A percentile compares a stretch with the other conserved stretches of the same genome.
These are phyloP conservation scores for Anarhynchus alexandrinus DNA, from an alignment of 2,113 vertebrate genomes.

Conservation along the genomic window DNA sequence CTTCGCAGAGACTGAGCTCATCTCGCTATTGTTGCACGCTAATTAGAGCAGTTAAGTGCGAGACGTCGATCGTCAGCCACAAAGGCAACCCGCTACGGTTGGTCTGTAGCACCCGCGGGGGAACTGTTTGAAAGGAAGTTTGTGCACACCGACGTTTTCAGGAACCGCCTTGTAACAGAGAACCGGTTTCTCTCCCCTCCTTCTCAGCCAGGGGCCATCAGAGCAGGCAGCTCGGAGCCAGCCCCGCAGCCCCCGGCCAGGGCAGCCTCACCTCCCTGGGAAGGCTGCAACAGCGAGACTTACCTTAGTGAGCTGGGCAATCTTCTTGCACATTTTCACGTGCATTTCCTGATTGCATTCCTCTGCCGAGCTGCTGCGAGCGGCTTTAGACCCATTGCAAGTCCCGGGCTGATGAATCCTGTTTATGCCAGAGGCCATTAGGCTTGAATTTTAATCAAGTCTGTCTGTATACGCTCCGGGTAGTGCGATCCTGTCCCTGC, in stretches of 20 bases:
- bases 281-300: background rate
- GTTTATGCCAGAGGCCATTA: slow-evolving; percentile 85
- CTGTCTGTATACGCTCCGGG: background rate
- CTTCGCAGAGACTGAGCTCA: background rate
- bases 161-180: accelerated
- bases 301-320: slow-evolving; percentile 99
- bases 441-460: slow-evolving; percentile 20
- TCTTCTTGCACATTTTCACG: slow-evolving; percentile 98
- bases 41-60: background rate
- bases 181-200: background rate
- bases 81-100: background rate
- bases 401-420: slow-evolving; percentile 77
- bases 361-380: slow-evolving; percentile 72
- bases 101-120: background rate
- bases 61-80: background rate
- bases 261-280: background rate
- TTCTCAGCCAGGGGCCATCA: background rate
- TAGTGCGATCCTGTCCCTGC: background rate
- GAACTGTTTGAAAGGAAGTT: background rate
- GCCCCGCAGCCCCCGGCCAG: background rate
- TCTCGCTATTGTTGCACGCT: background rate
- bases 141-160: background rate
- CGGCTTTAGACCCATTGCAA: slow-evolving; percentile 79
- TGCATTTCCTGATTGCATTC: slow-evolving; percentile 86
- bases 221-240: background rate